Base-by-base conservation (phyloP, 2,888 invertebrate species). In the Dryococelus australis region DNA sequence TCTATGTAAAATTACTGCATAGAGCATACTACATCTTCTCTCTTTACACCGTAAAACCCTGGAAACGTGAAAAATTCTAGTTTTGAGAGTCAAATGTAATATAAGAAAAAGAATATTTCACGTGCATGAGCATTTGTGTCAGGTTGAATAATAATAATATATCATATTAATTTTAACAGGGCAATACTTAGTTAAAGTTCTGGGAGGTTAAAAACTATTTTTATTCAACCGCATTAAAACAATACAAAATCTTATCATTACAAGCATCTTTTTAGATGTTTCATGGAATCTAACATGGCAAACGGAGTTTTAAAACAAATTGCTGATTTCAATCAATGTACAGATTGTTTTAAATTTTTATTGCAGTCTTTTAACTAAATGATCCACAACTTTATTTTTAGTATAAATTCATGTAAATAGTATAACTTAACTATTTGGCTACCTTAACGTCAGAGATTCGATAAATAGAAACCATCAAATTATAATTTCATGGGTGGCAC, bases 161-260 rank as follows among this genome's bases (percentile, higher is more conserved):
- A 4, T 35, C 4, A 35, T 35, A 3, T 35, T 35, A 35, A 35
- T 35, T 35, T 35, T 35, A 35, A 35, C 35, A 35, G n/a, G 35
- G 35, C 35, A 35, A 3, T 35, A 35, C 35, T 35, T 35, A 35
- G 4, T 35, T n/a, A n/a, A 35, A 35, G 4, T 4, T 35, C 35
- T 35, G 35, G 35, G 47, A 47, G 16, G 24, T 65, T 65, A 65
- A 65, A 65, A 65, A 24, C 65, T 65, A 51, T 65, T 65, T 65
- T 65, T 65, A 65, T 65, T 65, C 65, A 65, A 65, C 65, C 65
- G 24, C 65, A 65, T 65, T 65, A 65, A 65, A 65, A 65, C 65
- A 65, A 65, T 65, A 65, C 65, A 65, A 65, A 65, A 65, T 65
- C 13, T 65, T 65, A 0, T 65, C 47, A 47, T 65, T n/a, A n/a